Evolutionary conservation across 2,113 vertebrate genomes (phyloP).

Genomic region (Herpetotheres cachinnans): DNA sequence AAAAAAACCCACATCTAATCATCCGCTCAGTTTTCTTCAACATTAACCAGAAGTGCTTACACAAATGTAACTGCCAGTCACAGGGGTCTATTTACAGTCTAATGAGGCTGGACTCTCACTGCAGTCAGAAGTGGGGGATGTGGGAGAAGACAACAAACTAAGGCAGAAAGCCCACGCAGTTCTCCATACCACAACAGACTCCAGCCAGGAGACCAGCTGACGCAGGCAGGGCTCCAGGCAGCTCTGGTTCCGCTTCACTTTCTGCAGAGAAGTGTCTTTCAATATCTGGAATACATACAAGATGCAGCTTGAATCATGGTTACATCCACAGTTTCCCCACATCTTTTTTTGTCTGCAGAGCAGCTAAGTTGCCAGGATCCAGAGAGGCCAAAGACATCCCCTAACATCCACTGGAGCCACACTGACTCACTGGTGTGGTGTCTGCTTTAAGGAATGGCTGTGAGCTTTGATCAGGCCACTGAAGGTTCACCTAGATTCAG

Average conservation of each 20-base stretch:
- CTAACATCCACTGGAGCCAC: not conserved
- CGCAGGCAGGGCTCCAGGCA: conserved; percentile 97
- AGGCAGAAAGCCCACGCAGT: not conserved
- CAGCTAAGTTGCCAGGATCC: not conserved
- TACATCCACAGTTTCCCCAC: not conserved
- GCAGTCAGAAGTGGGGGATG: not conserved
- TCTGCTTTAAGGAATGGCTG: not conserved
- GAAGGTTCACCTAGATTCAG: not conserved
- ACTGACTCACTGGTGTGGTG: not conserved
- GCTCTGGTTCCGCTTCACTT: conserved; percentile 98
- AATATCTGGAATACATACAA: conserved; percentile 80
- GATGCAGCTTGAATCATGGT: not conserved
- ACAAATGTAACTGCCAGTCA: not conserved
- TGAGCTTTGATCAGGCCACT: not conserved
- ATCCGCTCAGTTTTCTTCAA: not conserved
- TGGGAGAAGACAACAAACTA: not conserved
- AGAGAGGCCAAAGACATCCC: not conserved
- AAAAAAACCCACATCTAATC: not conserved
- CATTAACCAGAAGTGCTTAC: not conserved
- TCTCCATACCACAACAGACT: conserved; percentile 89
- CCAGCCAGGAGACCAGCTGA: conserved; percentile 94
- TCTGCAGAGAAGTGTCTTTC: conserved; percentile 96
- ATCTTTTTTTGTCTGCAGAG: not conserved
- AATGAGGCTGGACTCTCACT: not conserved
- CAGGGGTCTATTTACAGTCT: not conserved